These are phyloP conservation scores for Crematogaster levior DNA, from an alignment of 2,888 invertebrate species.

Conservation along the genomic window DNA sequence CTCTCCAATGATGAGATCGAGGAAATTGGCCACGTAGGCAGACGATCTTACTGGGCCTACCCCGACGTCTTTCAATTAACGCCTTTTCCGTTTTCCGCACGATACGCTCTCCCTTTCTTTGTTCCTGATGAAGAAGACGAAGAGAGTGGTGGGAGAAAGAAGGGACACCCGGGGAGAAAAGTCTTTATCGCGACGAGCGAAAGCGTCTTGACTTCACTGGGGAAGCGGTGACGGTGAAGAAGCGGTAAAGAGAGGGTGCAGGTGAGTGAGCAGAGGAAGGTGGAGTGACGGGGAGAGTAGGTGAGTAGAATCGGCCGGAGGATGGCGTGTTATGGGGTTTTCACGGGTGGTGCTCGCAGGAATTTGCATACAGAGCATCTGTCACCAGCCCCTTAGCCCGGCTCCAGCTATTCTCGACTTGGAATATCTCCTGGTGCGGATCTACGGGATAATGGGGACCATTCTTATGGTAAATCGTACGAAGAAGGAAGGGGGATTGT, in stretches of 20 bases:
- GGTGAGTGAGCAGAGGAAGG: slow-evolving; percentile 54
- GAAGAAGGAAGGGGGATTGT: slow-evolving; percentile 48
- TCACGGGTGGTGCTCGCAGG: slow-evolving; percentile 77
- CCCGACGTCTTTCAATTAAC: slow-evolving; percentile 80
- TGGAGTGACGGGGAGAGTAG: neutral
- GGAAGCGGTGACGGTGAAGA: slow-evolving; percentile 64
- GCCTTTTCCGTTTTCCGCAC: slow-evolving; percentile 71
- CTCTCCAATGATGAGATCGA: slow-evolving; percentile 45
- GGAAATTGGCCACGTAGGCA: slow-evolving; percentile 65
- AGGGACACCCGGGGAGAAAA: slow-evolving; percentile 56
- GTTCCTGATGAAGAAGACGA: slow-evolving; percentile 59
- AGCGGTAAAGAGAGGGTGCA: slow-evolving; percentile 66
- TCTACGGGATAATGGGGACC: slow-evolving; percentile 85
- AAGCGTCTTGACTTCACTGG: slow-evolving; percentile 60
- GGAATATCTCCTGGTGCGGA: slow-evolving; percentile 82
- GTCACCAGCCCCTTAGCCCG: slow-evolving; percentile 85
- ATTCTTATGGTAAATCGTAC: slow-evolving; percentile 84
- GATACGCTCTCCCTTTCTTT: slow-evolving; percentile 69
- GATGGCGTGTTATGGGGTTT: slow-evolving; percentile 77
- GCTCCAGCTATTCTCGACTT: slow-evolving; percentile 84
- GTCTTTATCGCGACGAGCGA: slow-evolving; percentile 76
- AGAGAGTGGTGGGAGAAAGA: slow-evolving; percentile 11
- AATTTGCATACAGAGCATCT: slow-evolving; percentile 86
- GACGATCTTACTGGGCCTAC: slow-evolving; percentile 67
- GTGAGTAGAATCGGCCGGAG: slow-evolving; percentile 59